A percentile compares a stretch with the other conserved stretches of the same genome.
phyloP scores from a whole-genome alignment of 2,113 vertebrate genomes.

The Passer domesticus region DNA sequence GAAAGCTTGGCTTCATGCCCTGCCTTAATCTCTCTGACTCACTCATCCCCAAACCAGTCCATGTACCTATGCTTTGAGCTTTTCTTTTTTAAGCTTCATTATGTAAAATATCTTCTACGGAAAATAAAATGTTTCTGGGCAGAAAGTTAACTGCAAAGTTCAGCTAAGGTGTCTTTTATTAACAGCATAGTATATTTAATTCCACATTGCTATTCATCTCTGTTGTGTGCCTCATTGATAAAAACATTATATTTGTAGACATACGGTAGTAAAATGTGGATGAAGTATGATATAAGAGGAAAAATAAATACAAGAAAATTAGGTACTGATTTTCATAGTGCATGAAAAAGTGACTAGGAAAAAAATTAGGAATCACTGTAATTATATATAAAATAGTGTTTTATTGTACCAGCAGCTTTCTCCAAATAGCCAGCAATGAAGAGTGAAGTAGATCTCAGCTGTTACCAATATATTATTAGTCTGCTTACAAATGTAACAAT shows the following conservation, averaged over 20 bases:
- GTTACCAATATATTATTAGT: background rate
- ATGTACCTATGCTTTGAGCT: background rate
- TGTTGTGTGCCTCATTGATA: background rate
- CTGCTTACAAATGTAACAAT: background rate
- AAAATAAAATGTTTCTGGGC: background rate
- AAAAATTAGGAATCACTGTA: background rate
- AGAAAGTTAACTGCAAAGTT: background rate
- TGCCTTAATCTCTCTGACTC: background rate
- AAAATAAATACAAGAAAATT: background rate
- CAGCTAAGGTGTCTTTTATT: background rate
- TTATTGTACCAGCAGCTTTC: background rate
- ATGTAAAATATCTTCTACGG: background rate
- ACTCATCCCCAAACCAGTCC: background rate
- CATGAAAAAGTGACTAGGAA: background rate
- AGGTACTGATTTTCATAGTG: background rate
- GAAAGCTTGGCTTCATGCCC: background rate
- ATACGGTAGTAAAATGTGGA: background rate
- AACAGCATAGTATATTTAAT: background rate
- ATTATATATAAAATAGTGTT: background rate
- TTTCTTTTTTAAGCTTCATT: background rate
- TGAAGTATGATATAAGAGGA: background rate
- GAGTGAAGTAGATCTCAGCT: background rate
- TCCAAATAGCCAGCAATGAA: background rate
- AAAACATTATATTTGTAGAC: background rate
- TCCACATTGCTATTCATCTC: background rate